Evolutionary conservation across 30 jellyfish, hydroid and myxozoan genomes (phyloP), one percentile per base, ranked within the genome.

Genomic region (Turritopsis rubra): DNA sequence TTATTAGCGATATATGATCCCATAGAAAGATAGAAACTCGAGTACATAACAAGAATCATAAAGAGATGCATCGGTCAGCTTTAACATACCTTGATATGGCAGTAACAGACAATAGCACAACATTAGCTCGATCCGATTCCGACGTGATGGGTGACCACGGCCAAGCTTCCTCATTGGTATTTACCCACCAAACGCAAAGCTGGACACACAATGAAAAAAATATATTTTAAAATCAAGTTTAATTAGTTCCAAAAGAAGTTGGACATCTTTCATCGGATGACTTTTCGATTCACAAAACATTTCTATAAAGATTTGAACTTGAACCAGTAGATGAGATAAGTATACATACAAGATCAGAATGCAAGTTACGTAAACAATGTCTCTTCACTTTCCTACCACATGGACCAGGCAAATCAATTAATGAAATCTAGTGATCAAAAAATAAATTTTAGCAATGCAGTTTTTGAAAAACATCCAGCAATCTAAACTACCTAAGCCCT

Each of bases 171-270:
- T 84, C 96, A 75, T 84, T 80, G 52, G 96, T 72, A 1, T 88
- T 71, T 1, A 90, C 84, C 96, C 96, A 89, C 96, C 96, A 89
- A 52, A 89, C 96, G 71, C 91, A 77, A 9, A 89, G 86, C 96
- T 89, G 41, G 18, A 74, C 30, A 68, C 9, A 68, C 9, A n/a
- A 8, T 7, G 76, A 7, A 66, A 21, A 4, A 26, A 66, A 23
- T 68, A n/a, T 8, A 21, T 60, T 60, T 68, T 22, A 27, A 22
- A 68, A n/a, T 66, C 30, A 60, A 60, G 22, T 60, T 0, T 23
- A 60, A 60, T 0, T 18, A 60, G 21, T 23, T 60, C 19, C 73
- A 60, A 23, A 0, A 60, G 19, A 60, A 60, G 21, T 23, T 18
- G 21, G 73, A 18, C 21, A 60, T 60, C 21, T 60, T 0, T 0